Evolutionary conservation across 1,140 invertebrate genomes (phyloP), one percentile per base, ranked within the genome.

Genomic region (Pomacea maculata): DNA sequence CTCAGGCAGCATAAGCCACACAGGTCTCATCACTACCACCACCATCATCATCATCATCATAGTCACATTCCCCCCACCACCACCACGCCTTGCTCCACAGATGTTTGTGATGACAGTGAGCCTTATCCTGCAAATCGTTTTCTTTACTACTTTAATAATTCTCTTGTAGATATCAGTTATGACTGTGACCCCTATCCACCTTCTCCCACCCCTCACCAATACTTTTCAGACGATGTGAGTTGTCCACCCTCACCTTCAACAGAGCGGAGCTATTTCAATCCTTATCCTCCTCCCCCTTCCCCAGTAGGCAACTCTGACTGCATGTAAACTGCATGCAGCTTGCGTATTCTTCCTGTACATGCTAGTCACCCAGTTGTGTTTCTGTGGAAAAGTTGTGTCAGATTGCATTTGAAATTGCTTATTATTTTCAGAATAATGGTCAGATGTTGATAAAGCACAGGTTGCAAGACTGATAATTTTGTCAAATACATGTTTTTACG

Each of bases 61-160:
- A 94, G 95, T 83, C 94, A 96, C 92, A 94, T 95, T 84, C 96
- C 96, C 4, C 97, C 97, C 25, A 97, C 96, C 3, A 96, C 97
- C 8, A 98, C 97, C 9, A 98, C 97, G 12, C 97, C 97, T 0
- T 98, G 96, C 89, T 96, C 96, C 84, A 98, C 97, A 6, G 97
- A 98, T 89, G 95, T 97, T 17, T 97, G 95, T 89, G 96, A 97
- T 87, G 96, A 97, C 81, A 91, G 90, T 83, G 91, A 92, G 83
- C 89, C 91, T 54, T 91, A 89, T 82, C 85, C 84, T 45, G 76
- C 76, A 64, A 83, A 83, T 74, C 80, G 78, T 55, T 81, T 83
- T 55, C 80, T 72, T 29, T 87, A 88, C 68, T 87, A 86, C 75
- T 80, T 85, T 71, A 85, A 87, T 80, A 84, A 88, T 72, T 87